phyloP scores from a whole-genome alignment of 1,140 invertebrate species.

The Trichogramma pretiosum region DNA sequence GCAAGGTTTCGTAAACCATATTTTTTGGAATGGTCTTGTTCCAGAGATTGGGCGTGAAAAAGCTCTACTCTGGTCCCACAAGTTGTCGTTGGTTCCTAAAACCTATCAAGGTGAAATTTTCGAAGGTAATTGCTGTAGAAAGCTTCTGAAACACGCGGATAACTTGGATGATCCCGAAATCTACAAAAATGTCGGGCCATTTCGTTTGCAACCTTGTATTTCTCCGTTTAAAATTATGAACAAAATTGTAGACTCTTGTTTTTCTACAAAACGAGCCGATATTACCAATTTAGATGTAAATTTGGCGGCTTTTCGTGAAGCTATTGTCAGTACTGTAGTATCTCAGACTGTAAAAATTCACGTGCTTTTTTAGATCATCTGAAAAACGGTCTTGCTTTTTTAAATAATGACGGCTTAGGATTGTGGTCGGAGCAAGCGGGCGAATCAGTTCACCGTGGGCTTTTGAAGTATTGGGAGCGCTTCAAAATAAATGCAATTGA shows the following conservation, averaged over 20 bases:
- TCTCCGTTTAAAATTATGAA: slow-evolving; percentile 3
- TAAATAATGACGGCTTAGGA: background rate
- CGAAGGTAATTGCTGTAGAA: slow-evolving; percentile 17
- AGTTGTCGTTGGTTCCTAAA: slow-evolving; percentile 12
- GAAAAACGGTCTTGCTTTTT: background rate
- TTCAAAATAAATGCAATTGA: background rate
- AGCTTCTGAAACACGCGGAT: slow-evolving; percentile 10
- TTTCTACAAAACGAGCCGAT: background rate
- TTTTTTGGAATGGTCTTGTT: slow-evolving; percentile 18
- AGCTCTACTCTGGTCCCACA: slow-evolving; percentile 14
- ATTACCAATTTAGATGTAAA: background rate
- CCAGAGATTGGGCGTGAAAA: too few relatives aligned
- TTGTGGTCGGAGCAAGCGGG: slow-evolving; percentile 11
- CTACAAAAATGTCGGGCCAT: background rate
- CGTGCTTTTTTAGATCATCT: background rate
- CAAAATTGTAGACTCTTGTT: background rate
- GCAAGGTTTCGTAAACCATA: slow-evolving; percentile 16
- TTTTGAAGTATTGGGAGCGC: slow-evolving; percentile 1
- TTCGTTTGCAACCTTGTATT: background rate
- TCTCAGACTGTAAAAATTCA: slow-evolving; percentile 6
- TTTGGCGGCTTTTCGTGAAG: background rate
- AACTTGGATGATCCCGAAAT: slow-evolving; percentile 3
- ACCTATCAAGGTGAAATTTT: slow-evolving; percentile 13
- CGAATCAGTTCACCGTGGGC: background rate
- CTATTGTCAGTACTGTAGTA: background rate